Evolutionary conservation across 2,113 vertebrate genomes (phyloP).

Genomic region (Zosterops hypoxanthus): DNA sequence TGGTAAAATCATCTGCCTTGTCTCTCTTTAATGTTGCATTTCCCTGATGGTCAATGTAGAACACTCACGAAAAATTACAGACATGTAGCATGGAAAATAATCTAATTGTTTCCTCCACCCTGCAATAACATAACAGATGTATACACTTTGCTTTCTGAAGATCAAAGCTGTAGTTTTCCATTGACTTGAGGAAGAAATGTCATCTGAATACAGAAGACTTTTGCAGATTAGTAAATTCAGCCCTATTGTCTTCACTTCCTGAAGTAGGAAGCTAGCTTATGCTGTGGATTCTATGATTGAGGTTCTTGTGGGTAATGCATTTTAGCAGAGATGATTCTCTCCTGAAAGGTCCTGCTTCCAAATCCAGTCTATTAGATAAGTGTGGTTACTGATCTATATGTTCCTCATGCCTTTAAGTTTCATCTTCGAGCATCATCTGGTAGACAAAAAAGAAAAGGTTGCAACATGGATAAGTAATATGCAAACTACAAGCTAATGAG

Average conservation of each 20-base stretch:
- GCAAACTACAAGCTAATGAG: not conserved
- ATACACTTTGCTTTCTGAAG: not conserved
- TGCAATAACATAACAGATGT: not conserved
- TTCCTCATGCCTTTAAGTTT: not conserved
- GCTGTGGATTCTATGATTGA: not conserved
- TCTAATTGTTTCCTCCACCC: not conserved
- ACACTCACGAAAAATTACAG: not conserved
- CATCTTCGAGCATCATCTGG: not conserved
- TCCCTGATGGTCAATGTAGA: not conserved
- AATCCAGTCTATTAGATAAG: not conserved
- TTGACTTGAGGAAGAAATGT: not conserved
- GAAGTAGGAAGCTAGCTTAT: not conserved
- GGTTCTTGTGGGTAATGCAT: not conserved
- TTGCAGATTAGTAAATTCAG: not conserved
- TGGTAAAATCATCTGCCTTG: not conserved
- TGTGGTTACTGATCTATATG: not conserved
- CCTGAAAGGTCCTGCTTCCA: not conserved
- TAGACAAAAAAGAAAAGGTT: not conserved
- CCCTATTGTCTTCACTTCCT: not conserved
- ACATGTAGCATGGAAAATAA: not conserved
- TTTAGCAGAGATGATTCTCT: not conserved
- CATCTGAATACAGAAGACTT: not conserved
- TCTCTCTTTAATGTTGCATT: not conserved
- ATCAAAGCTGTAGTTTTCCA: not conserved
- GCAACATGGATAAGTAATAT: not conserved